phyloP scores from a whole-genome alignment of 2,888 invertebrate genomes.

The Heliconius sara region DNA sequence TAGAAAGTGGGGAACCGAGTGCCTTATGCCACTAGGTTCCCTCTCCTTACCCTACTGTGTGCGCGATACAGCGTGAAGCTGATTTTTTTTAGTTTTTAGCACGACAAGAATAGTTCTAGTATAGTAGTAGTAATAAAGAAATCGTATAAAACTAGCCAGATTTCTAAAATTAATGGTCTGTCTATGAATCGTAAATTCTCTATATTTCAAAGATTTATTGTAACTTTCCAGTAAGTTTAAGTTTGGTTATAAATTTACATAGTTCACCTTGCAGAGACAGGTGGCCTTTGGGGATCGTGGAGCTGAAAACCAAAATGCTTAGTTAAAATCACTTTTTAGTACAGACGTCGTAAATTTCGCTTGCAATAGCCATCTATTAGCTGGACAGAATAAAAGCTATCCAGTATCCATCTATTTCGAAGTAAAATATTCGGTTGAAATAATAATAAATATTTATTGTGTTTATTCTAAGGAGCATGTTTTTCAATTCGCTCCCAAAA shows the following conservation, averaged over 20 bases:
- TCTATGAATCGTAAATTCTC: not conserved
- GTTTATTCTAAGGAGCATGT: not conserved
- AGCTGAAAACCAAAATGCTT: conserved; percentile 38
- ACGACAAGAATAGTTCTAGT: not conserved
- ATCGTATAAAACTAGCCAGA: not conserved
- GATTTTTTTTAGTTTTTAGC: too few relatives aligned
- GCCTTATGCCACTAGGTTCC: too few relatives aligned
- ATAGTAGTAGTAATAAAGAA: not conserved
- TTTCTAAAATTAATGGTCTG: not conserved
- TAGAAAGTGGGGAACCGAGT: too few relatives aligned
- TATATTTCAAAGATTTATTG: conserved; percentile 11
- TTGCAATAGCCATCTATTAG: conserved; percentile 41
- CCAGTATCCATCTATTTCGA: not conserved
- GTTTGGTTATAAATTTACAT: conserved; percentile 34
- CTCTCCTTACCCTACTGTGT: too few relatives aligned
- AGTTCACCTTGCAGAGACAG: conserved; percentile 36
- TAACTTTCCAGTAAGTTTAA: conserved; percentile 21
- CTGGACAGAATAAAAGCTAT: conserved; percentile 27
- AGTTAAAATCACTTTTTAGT: conserved; percentile 40
- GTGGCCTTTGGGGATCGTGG: conserved; percentile 37
- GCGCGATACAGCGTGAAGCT: too few relatives aligned
- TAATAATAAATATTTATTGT: not conserved
- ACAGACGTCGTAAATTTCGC: conserved; percentile 40
- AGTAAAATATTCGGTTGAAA: not conserved
- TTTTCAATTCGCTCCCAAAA: too few relatives aligned